These are phyloP conservation scores for Sympetrum striolatum DNA, from an alignment of 2,888 invertebrate species.

Conservation along the genomic window DNA sequence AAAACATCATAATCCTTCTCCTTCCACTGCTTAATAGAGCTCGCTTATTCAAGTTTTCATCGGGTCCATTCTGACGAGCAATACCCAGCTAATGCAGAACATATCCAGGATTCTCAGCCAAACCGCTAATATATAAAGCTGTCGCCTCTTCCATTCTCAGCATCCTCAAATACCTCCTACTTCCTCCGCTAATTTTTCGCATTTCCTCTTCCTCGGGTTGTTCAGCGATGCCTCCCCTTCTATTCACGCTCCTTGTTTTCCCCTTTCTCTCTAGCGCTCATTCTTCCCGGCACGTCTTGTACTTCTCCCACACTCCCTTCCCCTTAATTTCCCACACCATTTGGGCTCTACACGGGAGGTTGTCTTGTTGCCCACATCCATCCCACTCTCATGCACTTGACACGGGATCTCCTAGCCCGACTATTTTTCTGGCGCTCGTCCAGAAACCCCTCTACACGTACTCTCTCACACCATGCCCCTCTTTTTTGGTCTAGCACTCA, in stretches of 20 bases:
- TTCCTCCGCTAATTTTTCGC: too few relatives aligned
- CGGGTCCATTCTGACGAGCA: too few relatives aligned
- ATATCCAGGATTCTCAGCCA: too few relatives aligned
- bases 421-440: slow-evolving; percentile 36
- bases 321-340: neutral
- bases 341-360: neutral
- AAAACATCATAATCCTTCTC: too few relatives aligned
- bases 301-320: neutral
- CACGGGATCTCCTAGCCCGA: neutral
- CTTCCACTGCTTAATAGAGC: too few relatives aligned
- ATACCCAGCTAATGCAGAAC: too few relatives aligned
- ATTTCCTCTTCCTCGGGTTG: neutral
- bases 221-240: neutral
- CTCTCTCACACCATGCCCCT: neutral
- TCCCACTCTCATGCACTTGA: slow-evolving; percentile 10
- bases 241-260: neutral
- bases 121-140: too few relatives aligned
- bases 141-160: too few relatives aligned
- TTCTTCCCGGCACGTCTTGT: neutral
- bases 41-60: too few relatives aligned
- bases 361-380: neutral
- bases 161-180: too few relatives aligned
- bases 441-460: neutral
- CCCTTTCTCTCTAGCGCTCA: neutral
- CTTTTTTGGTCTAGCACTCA: neutral